phyloP scores from a whole-genome alignment of 2,113 vertebrate genomes.

The Dryoscopus gambensis region DNA sequence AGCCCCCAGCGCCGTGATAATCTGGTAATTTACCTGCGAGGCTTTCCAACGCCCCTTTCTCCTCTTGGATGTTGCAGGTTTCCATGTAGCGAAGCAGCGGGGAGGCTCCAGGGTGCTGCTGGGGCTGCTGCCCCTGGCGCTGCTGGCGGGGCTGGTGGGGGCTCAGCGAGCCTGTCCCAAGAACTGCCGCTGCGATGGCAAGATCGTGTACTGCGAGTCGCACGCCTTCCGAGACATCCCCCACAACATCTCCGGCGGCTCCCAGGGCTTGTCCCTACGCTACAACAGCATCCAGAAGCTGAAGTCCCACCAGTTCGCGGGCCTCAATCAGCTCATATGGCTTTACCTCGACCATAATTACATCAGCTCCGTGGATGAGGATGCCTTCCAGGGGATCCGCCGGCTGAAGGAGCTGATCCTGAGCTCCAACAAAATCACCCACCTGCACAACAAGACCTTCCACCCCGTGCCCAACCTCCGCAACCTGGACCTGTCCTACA shows the following conservation, averaged over 20 bases:
- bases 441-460: conserved; percentile 90
- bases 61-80: conserved; percentile 68
- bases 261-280: conserved; percentile 91
- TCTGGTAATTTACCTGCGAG: neutral
- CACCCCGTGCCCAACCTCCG: conserved; percentile 92
- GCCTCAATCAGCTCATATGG: conserved; percentile 94
- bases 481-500: conserved; percentile 96
- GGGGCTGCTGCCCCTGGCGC: conserved; percentile 80
- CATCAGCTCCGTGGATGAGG: conserved; percentile 87
- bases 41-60: conserved; percentile 49
- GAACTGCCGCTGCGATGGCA: conserved; percentile 95
- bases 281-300: conserved; percentile 97
- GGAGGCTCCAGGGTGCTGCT: conserved; percentile 81
- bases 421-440: conserved; percentile 93
- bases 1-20: neutral
- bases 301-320: conserved; percentile 88
- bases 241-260: conserved; percentile 89
- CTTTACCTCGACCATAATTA: conserved; percentile 98
- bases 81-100: conserved; percentile 71
- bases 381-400: conserved; percentile 91
- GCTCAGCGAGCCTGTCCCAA: conserved; percentile 91
- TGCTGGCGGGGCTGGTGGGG: conserved; percentile 75
- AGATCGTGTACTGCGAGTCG: conserved; percentile 98
- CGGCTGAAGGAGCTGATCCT: conserved; percentile 95
- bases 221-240: conserved; percentile 93